Evolutionary conservation across 2,888 invertebrate species (phyloP).

Genomic region (Latrodectus hesperus): DNA sequence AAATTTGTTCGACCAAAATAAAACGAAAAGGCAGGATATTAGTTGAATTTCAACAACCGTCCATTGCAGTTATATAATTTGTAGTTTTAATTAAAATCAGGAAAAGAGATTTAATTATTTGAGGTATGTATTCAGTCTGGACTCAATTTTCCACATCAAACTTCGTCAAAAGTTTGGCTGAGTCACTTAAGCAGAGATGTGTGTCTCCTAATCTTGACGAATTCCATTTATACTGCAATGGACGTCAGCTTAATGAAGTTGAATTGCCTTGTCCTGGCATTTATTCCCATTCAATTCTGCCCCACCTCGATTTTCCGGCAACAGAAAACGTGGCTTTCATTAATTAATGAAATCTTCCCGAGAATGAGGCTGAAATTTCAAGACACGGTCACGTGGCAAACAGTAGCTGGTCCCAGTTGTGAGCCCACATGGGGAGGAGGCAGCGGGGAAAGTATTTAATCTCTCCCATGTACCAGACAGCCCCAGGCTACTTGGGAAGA

Average conservation of each 20-base stretch:
- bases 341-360: conserved; percentile 43
- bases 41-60: too few relatives aligned
- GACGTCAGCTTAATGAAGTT: conserved; percentile 12
- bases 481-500: conserved; percentile 37
- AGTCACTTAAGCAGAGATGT: neutral
- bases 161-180: neutral
- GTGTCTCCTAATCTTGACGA: neutral
- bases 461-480: conserved; percentile 28
- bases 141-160: neutral
- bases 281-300: conserved; percentile 7
- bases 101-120: too few relatives aligned
- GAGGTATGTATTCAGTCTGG: too few relatives aligned
- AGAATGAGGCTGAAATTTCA: conserved; percentile 44
- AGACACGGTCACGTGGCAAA: conserved; percentile 50
- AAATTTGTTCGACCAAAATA: too few relatives aligned
- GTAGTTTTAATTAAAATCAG: too few relatives aligned
- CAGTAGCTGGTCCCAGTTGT: conserved; percentile 33
- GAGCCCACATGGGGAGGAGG: neutral
- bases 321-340: conserved; percentile 35
- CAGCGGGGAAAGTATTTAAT: conserved; percentile 23
- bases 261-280: conserved; percentile 8
- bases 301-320: conserved; percentile 17
- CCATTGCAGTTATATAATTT: too few relatives aligned
- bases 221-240: conserved; percentile 7
- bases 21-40: too few relatives aligned